Base-by-base conservation (phyloP, 2,113 vertebrate species). In the Ifrita kowaldi region DNA sequence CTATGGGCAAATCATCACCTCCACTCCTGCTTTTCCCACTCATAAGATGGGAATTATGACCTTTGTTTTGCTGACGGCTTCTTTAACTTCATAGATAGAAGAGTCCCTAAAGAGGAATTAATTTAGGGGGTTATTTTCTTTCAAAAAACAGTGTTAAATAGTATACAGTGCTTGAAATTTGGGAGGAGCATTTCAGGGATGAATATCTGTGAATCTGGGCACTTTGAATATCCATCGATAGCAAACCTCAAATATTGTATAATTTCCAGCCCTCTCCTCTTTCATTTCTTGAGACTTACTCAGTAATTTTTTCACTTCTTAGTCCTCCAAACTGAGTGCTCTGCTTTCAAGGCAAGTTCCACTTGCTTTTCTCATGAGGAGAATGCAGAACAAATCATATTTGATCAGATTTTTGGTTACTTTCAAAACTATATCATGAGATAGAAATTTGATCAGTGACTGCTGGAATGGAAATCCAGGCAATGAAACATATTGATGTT, bases 361-460 rank as follows among this genome's bases (percentile, higher is more conserved):
- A 46, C 70, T 87, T 87, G 59, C 35, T 85, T 95, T 93, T 89
- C 64, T 90, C 94, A 49, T 81, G 87, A 73, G 84, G 90, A 96
- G 53, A 83, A 37, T 68, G 88, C 78, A 77, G 87, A 97, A 70
- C 74, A 95, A 96, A 97, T 94, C 19, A 88, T 78, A 85, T 95
- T 86, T 93, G 84, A 92, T 97, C 93, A 69, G 70, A 92, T 75
- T 92, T 87, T 90, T 84, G 77, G 65, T 95, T 93, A 87, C 82
- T 81, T 96, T 91, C 59, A 76, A 95, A 94, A 94, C 79, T 89
- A 16, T 93, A 87, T 95, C 65, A 69, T 87, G 80, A 95, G 80
- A 67, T 86, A 93, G 89, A 90, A 96, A 96, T 95, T 97, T 84
- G 83, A 55, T 95, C 67, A 89, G 27, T 24, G n/a, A 5, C 1